Evolutionary conservation across 2,888 invertebrate genomes (phyloP), one percentile per base, ranked within the genome.

Genomic region (Helleia helle): DNA sequence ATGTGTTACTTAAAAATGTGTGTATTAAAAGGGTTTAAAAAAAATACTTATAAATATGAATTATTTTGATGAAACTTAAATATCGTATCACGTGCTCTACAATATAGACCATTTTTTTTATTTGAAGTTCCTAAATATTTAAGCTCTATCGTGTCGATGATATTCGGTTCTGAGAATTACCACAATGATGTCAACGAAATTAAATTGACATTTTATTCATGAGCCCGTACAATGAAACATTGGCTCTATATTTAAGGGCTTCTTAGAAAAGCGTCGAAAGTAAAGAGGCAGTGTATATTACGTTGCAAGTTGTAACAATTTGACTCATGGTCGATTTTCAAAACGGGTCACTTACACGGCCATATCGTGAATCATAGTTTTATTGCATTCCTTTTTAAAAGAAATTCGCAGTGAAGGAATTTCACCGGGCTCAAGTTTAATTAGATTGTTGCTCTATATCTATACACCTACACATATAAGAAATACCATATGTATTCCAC

Each of bases 301-400:
- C 47, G 47, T 46, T 39, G 47, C 48, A 40, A 47, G 47, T 46
- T 39, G 47, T 48, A 40, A 17, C 26, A 28, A 38, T 42, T 43
- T 43, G 38, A 52, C 48, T 37, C 17, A 40, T 39, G 38, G 30
- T 43, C 38, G 31, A 43, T 43, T 44, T 41, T 34, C 38, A 37
- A 26, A 34, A 15, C 38, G 30, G 24, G 40, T 27, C 31, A 30
- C 28, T 43, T 41, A 37, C 25, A 40, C 44, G 36, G 11, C 12
- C 15, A 25, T 17, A 15, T 31, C 44, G 45, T 50, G 52, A 48
- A 46, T 54, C 46, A 50, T 51, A 48, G 55, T 58, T 55, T 55
- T 54, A 51, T 58, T 56, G 54, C 52, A 55, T 54, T 58, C 51
- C 49, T 30, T 38, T 22, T 41, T 18, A 43, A 51, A 42, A 43